Conservation (phyloP, 1,140 invertebrate species). For the Tetranychus urticae region DNA sequence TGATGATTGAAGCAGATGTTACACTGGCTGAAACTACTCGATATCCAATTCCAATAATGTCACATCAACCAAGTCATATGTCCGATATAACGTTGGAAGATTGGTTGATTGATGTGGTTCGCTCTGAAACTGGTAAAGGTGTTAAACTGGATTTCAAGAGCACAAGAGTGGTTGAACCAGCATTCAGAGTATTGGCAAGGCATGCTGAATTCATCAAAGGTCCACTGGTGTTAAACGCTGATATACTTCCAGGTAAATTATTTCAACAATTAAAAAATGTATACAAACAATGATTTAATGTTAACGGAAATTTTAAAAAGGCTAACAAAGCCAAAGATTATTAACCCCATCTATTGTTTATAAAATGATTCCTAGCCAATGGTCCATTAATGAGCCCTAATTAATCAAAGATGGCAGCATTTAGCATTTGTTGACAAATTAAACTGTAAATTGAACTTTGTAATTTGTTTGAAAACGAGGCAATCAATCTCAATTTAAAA, state of each 20-base stretch:
- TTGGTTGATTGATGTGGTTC: conserved; percentile 36
- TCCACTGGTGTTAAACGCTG: conserved; percentile 69
- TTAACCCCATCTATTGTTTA: too few relatives aligned
- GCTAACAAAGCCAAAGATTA: too few relatives aligned
- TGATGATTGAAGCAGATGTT: conserved; percentile 73
- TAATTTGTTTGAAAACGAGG: too few relatives aligned
- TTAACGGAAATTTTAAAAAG: too few relatives aligned
- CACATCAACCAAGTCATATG: conserved; percentile 41
- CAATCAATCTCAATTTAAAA: too few relatives aligned
- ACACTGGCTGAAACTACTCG: conserved; percentile 28
- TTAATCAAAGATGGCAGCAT: too few relatives aligned
- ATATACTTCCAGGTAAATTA: conserved; percentile 39
- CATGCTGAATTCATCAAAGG: conserved; percentile 11
- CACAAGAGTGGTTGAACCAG: conserved; percentile 33
- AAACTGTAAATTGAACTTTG: too few relatives aligned
- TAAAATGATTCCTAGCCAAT: too few relatives aligned
- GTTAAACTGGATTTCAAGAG: conserved; percentile 72
- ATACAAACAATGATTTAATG: neutral
- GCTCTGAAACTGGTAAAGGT: conserved; percentile 32
- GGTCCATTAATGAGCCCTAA: too few relatives aligned
- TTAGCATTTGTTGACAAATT: too few relatives aligned
- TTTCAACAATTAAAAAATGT: neutral
- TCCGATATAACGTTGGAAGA: conserved; percentile 50
- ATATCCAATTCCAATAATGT: conserved; percentile 47
- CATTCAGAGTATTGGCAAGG: conserved; percentile 10